A percentile compares a stretch with the other conserved stretches of the same genome.
Conservation (phyloP, 2,113 vertebrate genomes). For the Numenius arquata region DNA sequence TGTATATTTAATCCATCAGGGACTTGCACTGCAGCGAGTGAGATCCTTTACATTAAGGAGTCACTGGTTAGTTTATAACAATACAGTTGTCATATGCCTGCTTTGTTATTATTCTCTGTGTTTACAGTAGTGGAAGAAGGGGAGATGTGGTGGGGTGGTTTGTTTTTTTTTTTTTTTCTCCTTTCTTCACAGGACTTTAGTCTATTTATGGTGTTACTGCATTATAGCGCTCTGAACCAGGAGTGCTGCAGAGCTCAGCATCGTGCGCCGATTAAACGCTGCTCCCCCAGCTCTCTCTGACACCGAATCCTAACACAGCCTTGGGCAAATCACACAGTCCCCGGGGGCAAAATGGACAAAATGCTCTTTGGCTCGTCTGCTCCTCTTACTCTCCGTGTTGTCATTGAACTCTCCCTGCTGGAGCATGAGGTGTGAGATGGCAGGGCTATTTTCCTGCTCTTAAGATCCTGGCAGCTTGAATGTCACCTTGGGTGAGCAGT, state of each 20-base stretch:
- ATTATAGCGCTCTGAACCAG: neutral
- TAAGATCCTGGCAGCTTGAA: constrained; percentile 6
- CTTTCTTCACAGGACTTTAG: constrained; percentile 23
- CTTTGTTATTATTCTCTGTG: neutral
- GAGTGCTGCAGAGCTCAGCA: constrained; percentile 35
- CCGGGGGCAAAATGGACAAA: neutral
- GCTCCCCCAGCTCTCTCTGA: neutral
- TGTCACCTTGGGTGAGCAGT: constrained; percentile 38
- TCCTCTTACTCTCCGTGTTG: neutral
- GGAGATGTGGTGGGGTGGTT: neutral
- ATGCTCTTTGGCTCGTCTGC: neutral
- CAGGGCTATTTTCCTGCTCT: neutral
- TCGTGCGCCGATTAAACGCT: neutral
- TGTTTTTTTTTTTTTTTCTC: neutral
- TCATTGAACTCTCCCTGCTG: neutral
- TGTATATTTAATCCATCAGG: constrained; percentile 29
- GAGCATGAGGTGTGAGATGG: neutral
- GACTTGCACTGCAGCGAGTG: neutral
- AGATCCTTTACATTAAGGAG: constrained; percentile 36
- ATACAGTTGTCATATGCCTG: neutral
- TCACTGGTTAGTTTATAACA: neutral
- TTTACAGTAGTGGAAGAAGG: neutral
- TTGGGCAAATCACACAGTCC: neutral
- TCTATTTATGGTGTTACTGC: constrained; percentile 21
- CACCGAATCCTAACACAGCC: neutral